A percentile compares a stretch with the other conserved stretches of the same genome.
Conservation (phyloP, 2,888 invertebrate genomes). For the Hypsopygia costalis region DNA sequence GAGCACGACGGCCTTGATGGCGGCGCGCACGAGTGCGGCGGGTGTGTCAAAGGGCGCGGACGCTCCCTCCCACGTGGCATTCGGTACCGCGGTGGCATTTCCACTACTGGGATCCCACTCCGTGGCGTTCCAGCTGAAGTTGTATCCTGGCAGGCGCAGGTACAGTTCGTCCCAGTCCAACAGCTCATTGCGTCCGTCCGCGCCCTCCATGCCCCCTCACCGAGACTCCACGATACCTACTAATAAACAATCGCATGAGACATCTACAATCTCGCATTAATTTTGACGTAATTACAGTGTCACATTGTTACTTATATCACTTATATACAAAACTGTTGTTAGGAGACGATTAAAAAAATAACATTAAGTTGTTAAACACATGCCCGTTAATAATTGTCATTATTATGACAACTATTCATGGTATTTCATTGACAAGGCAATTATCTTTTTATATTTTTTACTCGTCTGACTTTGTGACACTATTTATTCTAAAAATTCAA, state of each 20-base stretch:
- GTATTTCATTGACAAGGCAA: too few relatives aligned
- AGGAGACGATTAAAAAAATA: too few relatives aligned
- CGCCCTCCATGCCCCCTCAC: conserved; percentile 75
- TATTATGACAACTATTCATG: too few relatives aligned
- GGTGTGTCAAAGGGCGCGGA: conserved; percentile 72
- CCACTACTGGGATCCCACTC: conserved; percentile 52
- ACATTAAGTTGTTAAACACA: too few relatives aligned
- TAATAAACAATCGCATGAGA: conserved; percentile 21
- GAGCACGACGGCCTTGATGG: conserved; percentile 79
- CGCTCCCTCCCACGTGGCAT: conserved; percentile 62
- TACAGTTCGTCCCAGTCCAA: conserved; percentile 70
- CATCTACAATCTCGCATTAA: not conserved
- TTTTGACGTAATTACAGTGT: not conserved
- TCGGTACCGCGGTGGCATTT: conserved; percentile 55
- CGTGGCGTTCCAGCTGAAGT: conserved; percentile 57
- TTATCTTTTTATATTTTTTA: too few relatives aligned
- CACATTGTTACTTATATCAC: not conserved
- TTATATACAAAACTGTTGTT: too few relatives aligned
- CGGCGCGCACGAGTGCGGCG: conserved; percentile 81
- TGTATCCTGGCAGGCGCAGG: conserved; percentile 52
- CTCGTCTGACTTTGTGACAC: too few relatives aligned
- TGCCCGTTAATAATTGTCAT: too few relatives aligned
- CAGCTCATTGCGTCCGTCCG: conserved; percentile 60
- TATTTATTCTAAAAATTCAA: too few relatives aligned
- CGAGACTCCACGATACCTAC: conserved; percentile 54